phyloP scores from a whole-genome alignment of 2,888 invertebrate genomes.

The Epirrita christyi region DNA sequence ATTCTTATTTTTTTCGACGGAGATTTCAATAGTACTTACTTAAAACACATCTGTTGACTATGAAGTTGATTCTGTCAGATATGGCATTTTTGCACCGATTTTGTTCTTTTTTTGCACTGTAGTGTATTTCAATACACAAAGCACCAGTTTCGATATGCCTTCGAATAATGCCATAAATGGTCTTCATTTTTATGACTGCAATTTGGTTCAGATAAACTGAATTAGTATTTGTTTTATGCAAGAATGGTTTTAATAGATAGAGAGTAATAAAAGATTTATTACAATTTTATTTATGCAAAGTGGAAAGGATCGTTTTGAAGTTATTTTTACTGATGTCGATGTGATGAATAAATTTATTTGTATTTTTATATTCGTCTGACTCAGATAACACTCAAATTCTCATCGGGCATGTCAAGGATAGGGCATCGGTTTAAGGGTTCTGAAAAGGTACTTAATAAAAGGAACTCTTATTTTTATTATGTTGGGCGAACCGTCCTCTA shows the following conservation, averaged over 20 bases:
- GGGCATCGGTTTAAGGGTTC: too few species aligned
- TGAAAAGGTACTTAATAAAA: too few species aligned
- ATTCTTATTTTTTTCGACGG: neutral
- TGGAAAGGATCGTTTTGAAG: slow-evolving; percentile 28
- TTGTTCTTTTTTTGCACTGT: slow-evolving; percentile 50
- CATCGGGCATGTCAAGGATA: too few species aligned
- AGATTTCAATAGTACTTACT: neutral
- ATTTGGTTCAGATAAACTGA: slow-evolving; percentile 70
- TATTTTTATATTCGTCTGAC: too few species aligned
- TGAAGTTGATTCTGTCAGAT: too few species aligned
- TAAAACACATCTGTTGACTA: neutral
- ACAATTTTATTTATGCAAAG: slow-evolving; percentile 40
- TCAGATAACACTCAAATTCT: too few species aligned
- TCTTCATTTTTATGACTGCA: slow-evolving; percentile 80
- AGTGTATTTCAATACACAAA: slow-evolving; percentile 66
- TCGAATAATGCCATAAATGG: slow-evolving; percentile 80
- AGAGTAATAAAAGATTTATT: slow-evolving; percentile 45
- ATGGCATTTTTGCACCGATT: too few species aligned
- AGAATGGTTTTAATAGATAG: slow-evolving; percentile 64
- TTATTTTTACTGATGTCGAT: slow-evolving; percentile 16
- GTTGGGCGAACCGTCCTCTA: too few species aligned
- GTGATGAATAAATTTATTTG: slow-evolving; percentile 4
- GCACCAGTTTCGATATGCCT: slow-evolving; percentile 78
- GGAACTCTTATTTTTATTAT: too few species aligned
- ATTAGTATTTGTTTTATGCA: slow-evolving; percentile 81